Conservation (phyloP, 2,888 invertebrate species). For the Nomada fucata region DNA sequence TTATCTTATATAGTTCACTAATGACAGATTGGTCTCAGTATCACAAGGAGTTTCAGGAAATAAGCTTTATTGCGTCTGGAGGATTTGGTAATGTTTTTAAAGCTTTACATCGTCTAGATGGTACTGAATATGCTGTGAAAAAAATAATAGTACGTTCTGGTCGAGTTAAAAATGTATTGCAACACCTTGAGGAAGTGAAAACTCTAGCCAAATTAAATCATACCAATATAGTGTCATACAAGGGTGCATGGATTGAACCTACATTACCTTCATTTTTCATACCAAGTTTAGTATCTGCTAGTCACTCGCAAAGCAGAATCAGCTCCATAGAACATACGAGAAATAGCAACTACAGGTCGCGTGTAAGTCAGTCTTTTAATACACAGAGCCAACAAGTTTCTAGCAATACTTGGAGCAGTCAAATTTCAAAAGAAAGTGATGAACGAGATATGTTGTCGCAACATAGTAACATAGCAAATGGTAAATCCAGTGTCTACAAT, state of each 20-base stretch:
- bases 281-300: constrained; percentile 23
- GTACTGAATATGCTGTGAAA: constrained; percentile 92
- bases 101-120: constrained; percentile 91
- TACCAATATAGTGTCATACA: constrained; percentile 92
- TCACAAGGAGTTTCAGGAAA: constrained; percentile 89
- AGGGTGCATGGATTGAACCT: constrained; percentile 93
- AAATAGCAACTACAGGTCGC: constrained; percentile 21
- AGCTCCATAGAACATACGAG: neutral
- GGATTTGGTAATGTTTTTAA: constrained; percentile 92
- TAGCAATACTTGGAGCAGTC: constrained; percentile 14
- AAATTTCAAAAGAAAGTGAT: constrained; percentile 16
- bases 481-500: constrained; percentile 63
- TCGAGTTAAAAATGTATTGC: constrained; percentile 87
- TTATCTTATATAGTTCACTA: constrained; percentile 56
- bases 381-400: neutral
- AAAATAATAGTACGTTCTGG: constrained; percentile 89
- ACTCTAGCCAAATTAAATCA: constrained; percentile 92
- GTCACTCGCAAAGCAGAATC: neutral
- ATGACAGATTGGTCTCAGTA: constrained; percentile 87
- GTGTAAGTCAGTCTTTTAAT: constrained; percentile 30
- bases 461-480: constrained; percentile 31
- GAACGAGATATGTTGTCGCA: neutral
- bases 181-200: constrained; percentile 91
- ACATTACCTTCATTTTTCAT: constrained; percentile 47
- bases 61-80: constrained; percentile 89